Evolutionary conservation across 2,113 vertebrate species (phyloP).

Genomic region (Strix aluco): DNA sequence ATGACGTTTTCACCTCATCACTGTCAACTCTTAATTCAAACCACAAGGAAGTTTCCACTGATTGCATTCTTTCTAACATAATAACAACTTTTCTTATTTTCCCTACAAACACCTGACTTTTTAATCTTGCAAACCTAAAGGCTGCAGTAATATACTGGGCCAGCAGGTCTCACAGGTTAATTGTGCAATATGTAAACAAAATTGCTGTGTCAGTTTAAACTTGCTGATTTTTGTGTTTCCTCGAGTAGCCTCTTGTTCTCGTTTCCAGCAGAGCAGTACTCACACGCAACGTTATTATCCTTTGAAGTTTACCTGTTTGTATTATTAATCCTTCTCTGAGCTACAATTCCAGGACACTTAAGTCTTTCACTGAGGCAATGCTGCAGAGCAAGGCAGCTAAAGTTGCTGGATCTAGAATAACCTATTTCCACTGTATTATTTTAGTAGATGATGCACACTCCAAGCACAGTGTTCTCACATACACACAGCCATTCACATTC

Average conservation of each 20-base stretch:
- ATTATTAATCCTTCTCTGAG: conserved; percentile 27
- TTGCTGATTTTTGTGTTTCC: conserved; percentile 12
- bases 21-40: neutral
- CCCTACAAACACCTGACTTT: neutral
- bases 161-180: conserved; percentile 48
- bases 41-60: neutral
- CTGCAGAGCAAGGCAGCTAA: neutral
- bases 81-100: neutral
- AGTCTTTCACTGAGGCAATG: neutral
- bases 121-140: neutral
- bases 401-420: neutral
- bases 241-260: conserved; percentile 18
- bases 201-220: neutral
- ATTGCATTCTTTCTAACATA: neutral
- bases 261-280: neutral
- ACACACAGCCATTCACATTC: neutral
- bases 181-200: conserved; percentile 51
- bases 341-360: neutral
- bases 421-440: neutral
- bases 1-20: neutral
- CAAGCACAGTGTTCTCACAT: rapidly evolving
- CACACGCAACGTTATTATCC: neutral
- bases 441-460: rapidly evolving
- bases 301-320: conserved; percentile 39
- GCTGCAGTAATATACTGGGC: neutral